Conservation (phyloP, 2,888 invertebrate genomes). For the Danaus chrysippus region DNA sequence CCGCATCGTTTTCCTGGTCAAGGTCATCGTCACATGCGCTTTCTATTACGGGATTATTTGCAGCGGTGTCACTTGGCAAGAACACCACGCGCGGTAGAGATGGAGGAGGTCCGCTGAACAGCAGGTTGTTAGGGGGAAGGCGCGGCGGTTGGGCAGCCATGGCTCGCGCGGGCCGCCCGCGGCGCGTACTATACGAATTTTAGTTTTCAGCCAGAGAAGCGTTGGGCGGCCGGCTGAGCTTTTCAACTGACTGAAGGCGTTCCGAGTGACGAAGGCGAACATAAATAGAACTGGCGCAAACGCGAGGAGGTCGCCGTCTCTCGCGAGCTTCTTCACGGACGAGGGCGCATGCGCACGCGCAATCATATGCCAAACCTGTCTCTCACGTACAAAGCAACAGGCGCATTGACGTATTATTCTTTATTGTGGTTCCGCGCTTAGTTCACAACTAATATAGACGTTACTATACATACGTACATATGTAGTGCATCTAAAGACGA, state of each 20-base stretch:
- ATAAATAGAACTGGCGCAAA: conserved; percentile 77
- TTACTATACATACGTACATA: conserved; percentile 24
- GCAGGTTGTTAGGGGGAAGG: conserved; percentile 71
- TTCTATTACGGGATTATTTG: conserved; percentile 38
- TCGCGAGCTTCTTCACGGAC: conserved; percentile 77
- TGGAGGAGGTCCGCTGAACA: conserved; percentile 72
- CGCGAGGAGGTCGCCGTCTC: conserved; percentile 77
- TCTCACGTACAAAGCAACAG: conserved; percentile 65
- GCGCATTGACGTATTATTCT: conserved; percentile 67
- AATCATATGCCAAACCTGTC: conserved; percentile 73
- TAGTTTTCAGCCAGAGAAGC: conserved; percentile 59
- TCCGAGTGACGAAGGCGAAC: conserved; percentile 77
- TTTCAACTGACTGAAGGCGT: conserved; percentile 78
- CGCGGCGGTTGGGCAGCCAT: conserved; percentile 76
- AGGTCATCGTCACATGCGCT: conserved; percentile 42
- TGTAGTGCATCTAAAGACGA: conserved; percentile 45
- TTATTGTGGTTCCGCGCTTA: conserved; percentile 71
- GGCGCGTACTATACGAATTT: conserved; percentile 42
- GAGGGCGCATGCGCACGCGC: conserved; percentile 76
- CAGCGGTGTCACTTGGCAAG: conserved; percentile 61
- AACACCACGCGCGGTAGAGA: conserved; percentile 73
- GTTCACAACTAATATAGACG: conserved; percentile 50
- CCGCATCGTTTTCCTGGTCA: conserved; percentile 56
- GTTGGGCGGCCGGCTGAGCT: conserved; percentile 73
- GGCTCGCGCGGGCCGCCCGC: conserved; percentile 65